Percentiles rank a stretch among this genome's conserved stretches.
Conservation (phyloP, 2,113 vertebrate species). For the Malurus cyaneus region DNA sequence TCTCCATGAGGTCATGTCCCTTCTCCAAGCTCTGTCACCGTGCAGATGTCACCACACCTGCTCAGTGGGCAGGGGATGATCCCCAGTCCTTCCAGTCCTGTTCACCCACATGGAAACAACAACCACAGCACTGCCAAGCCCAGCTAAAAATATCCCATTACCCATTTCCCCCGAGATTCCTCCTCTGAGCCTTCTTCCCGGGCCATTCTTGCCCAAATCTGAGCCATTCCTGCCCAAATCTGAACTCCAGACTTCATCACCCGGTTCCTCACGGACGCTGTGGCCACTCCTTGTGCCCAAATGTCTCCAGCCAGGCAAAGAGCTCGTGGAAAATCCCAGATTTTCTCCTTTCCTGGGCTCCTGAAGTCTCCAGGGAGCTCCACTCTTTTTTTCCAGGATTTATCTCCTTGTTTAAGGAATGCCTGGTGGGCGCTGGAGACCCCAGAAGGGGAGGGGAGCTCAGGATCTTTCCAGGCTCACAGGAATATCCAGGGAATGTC, state of each 20-base stretch:
- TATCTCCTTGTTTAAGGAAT: not conserved
- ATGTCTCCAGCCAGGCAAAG: not conserved
- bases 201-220: not conserved
- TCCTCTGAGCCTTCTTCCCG: not conserved
- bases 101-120: not conserved
- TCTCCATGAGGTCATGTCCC: not conserved
- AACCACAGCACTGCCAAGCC: not conserved
- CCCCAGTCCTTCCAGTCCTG: not conserved
- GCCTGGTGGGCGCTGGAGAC: not conserved
- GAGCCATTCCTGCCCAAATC: not conserved
- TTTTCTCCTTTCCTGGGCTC: not conserved
- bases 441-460: too few relatives aligned
- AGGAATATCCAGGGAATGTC: not conserved
- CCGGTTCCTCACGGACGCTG: accelerated
- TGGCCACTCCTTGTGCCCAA: not conserved
- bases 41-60: not conserved
- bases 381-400: not conserved
- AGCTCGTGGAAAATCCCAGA: not conserved
- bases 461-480: not conserved
- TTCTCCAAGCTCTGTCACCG: not conserved
- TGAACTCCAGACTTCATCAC: not conserved
- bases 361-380: not conserved
- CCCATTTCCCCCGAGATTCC: not conserved
- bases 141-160: not conserved
- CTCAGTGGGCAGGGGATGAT: accelerated